Percentiles rank a stretch among this genome's conserved stretches.
phyloP scores from a whole-genome alignment of 2,797 vertebrate genomes.

The Poecilia picta region DNA sequence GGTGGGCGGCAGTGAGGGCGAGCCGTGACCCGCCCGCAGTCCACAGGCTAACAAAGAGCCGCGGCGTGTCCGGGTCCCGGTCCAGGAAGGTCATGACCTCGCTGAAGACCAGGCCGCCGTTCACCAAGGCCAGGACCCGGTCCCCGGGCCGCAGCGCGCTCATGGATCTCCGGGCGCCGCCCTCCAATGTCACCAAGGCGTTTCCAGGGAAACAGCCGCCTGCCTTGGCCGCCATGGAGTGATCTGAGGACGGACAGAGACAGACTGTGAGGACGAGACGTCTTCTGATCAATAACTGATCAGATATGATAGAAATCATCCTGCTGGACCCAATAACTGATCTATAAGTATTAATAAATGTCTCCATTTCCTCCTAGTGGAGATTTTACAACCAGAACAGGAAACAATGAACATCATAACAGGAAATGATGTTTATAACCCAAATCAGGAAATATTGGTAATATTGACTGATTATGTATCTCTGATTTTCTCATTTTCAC shows the following conservation, averaged over 20 bases:
- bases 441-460: no score
- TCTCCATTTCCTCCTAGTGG: background rate
- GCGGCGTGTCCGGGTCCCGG: conserved; percentile 75
- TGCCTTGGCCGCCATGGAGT: conserved; percentile 91
- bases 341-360: background rate
- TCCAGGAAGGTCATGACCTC: conserved; percentile 92
- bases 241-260: conserved; percentile 79
- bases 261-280: no score
- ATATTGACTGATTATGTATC: no score
- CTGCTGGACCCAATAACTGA: background rate
- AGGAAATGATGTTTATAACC: no score
- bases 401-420: no score
- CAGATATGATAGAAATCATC: no score
- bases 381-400: no score
- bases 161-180: conserved; percentile 78
- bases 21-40: conserved; percentile 82
- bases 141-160: conserved; percentile 85
- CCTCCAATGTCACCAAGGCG: conserved; percentile 84
- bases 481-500: no score
- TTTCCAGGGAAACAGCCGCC: conserved; percentile 93
- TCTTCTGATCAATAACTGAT: no score
- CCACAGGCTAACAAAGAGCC: conserved; percentile 86
- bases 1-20: conserved; percentile 89
- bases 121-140: conserved; percentile 84
- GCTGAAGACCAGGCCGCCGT: conserved; percentile 81